Base-by-base conservation (phyloP, 2,797 vertebrate genomes). In the Ceryle rudis region DNA sequence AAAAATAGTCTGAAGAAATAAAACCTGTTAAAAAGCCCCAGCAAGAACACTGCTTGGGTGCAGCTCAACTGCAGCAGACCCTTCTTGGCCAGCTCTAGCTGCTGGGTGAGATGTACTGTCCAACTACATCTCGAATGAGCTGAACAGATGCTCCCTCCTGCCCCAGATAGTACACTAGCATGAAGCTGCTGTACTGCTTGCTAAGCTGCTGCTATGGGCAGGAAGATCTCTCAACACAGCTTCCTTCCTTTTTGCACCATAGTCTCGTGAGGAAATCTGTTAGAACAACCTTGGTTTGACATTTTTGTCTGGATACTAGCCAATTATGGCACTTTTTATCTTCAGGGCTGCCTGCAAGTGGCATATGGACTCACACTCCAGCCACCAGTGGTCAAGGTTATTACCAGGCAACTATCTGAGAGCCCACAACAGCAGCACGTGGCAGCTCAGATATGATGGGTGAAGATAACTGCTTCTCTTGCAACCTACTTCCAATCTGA, bases 201-300 rank as follows among this genome's bases (percentile, higher is more conserved):
- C 49, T 71, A 44, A 87, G 86, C 51, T 69, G 92, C 61, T 85
- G 83, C 58, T 81, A 18, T 8, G 55, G 60, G 83, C 91, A 95
- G 95, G 95, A 96, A 96, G 93, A 95, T 73, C 90, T 92, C 80
- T 97, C 52, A 96, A 90, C 37, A 89, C 55, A 46, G 90, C 49
- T 97, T 97, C 95, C 95, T 96, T 97, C 96, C 96, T 97, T 95
- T 94, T 89, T 90, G 77, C 88, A 92, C 93, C 71, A 85, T 80
- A 54, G 86, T 95, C 78, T 94, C 42, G 16, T 92, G 91, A 97
- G 81, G 91, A 96, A 95, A 96, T 79, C 73, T 90, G 86, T 91
- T 89, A 92, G 55, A 95, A 94, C 66, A 93, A 86, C 86, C 81
- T 96, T 92, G 84, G 93, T 66, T 95, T 96, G 93, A 95, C 91